phyloP scores from a whole-genome alignment of 1,140 invertebrate species.

The Cecropterus lyciades region DNA sequence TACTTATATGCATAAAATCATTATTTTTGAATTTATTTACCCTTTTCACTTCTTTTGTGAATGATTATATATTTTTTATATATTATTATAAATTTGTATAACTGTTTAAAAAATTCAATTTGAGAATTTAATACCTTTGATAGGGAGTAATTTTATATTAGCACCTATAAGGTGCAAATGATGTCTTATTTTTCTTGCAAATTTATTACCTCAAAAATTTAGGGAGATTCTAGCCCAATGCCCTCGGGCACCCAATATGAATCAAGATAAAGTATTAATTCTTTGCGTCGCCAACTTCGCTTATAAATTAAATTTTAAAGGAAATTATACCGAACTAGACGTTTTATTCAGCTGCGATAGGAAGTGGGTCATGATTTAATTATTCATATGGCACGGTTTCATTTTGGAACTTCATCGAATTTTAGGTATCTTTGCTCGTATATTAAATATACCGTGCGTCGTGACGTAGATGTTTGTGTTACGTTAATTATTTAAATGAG shows the following conservation, averaged over 20 bases:
- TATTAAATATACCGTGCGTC: slow-evolving; percentile 1
- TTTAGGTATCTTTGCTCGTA: slow-evolving; percentile 2
- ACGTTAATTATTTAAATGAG: too few species aligned
- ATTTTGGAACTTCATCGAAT: slow-evolving; percentile 5
- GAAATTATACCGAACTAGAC: slow-evolving; percentile 14
- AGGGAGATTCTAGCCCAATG: neutral
- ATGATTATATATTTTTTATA: too few species aligned
- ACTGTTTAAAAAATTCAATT: too few species aligned
- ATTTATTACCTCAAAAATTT: neutral
- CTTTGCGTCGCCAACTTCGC: slow-evolving; percentile 20
- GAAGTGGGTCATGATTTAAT: slow-evolving; percentile 30
- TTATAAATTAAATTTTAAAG: slow-evolving; percentile 33
- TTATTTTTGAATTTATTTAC: too few species aligned
- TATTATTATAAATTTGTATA: too few species aligned
- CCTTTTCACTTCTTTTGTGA: too few species aligned
- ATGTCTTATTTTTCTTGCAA: too few species aligned
- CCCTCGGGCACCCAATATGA: slow-evolving; percentile 1
- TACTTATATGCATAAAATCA: too few species aligned
- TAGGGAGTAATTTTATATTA: too few species aligned
- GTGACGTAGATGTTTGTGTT: too few species aligned
- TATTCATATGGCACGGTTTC: slow-evolving; percentile 26
- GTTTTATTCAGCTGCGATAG: slow-evolving; percentile 24
- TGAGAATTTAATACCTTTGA: too few species aligned
- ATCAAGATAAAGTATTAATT: slow-evolving; percentile 23
- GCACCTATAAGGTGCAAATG: too few species aligned